These are phyloP conservation scores for Dipodomys spectabilis DNA, from an alignment of 2,113 vertebrate species.

Conservation along the genomic window DNA sequence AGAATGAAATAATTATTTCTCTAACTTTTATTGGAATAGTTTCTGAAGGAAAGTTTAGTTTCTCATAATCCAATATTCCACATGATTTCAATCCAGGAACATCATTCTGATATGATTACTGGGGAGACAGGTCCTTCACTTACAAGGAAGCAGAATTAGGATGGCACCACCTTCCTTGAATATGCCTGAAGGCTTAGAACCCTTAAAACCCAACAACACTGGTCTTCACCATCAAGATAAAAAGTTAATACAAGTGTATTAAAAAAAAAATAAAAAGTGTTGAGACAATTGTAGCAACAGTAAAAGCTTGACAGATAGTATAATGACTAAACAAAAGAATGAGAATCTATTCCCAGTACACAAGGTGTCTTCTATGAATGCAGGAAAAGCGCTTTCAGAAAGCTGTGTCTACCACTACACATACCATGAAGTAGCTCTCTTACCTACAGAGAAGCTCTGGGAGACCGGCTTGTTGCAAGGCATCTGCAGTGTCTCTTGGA, in stretches of 20 bases:
- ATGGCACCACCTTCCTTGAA: background rate
- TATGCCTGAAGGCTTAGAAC: background rate
- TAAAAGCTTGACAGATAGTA: background rate
- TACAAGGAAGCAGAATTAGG: background rate
- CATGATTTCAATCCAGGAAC: background rate
- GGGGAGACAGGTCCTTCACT: background rate
- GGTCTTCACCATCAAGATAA: background rate
- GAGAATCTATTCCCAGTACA: background rate
- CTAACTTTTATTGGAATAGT: conserved; percentile 16
- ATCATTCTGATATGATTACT: background rate
- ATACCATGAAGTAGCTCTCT: conserved; percentile 39
- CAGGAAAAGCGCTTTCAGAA: background rate
- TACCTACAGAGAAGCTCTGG: conserved; percentile 92
- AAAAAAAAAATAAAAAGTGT: background rate
- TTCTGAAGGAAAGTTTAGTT: background rate
- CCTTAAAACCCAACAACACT: background rate
- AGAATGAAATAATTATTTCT: conserved; percentile 29
- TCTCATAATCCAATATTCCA: conserved; percentile 1
- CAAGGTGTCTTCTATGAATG: accelerated
- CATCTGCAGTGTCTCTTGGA: conserved; percentile 90
- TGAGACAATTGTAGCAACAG: background rate
- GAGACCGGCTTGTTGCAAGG: conserved; percentile 88
- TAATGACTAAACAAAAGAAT: background rate
- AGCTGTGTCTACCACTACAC: background rate
- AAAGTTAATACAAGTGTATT: background rate